Evolutionary conservation across 1,140 invertebrate genomes (phyloP), one percentile per base, ranked within the genome.

Genomic region (Panulirus ornatus): DNA sequence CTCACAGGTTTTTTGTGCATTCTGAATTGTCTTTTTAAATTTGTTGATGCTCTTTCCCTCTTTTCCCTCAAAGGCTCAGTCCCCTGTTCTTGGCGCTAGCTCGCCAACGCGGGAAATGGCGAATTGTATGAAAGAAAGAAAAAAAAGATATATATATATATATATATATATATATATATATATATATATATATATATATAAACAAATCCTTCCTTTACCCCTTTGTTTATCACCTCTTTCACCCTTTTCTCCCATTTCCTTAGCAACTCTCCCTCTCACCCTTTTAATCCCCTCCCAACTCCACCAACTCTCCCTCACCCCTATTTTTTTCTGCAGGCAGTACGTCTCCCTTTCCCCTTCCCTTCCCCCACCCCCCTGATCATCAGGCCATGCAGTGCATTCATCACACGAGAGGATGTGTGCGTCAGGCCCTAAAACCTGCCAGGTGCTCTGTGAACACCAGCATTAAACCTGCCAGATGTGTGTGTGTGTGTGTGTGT

Each of bases 401-500:
- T 27, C 58, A 66, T 66, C 58, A 66, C 1, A 6, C 5, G 51
- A 22, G n/a, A 22, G 58, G 22, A 6, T 30, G n/a, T 66, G n/a
- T 66, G 58, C 22, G 58, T 30, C 58, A 66, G 58, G n/a, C n/a
- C n/a, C 58, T 2, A 66, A 27, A 66, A 66, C 58, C n/a, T 27
- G 8, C n/a, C 5, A 27, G n/a, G 11, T n/a, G n/a, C n/a, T n/a
- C n/a, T n/a, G n/a, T n/a, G n/a, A n/a, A n/a, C n/a, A n/a, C n/a
- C n/a, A n/a, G n/a, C n/a, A n/a, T n/a, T n/a, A n/a, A 54, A 54
- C 22, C 9, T 54, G 51, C 22, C 9, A 38, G 19, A 22, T 79
- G 76, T 79, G 76, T 79, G 76, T 79, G 76, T 79, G 42, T 79
- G 76, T 79, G 76, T 79, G 40, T 79, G 76, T 79, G 40, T 79